These are phyloP conservation scores for Lepidocolaptes lacrymiger DNA, from an alignment of 2,797 vertebrate species.

Conservation along the genomic window DNA sequence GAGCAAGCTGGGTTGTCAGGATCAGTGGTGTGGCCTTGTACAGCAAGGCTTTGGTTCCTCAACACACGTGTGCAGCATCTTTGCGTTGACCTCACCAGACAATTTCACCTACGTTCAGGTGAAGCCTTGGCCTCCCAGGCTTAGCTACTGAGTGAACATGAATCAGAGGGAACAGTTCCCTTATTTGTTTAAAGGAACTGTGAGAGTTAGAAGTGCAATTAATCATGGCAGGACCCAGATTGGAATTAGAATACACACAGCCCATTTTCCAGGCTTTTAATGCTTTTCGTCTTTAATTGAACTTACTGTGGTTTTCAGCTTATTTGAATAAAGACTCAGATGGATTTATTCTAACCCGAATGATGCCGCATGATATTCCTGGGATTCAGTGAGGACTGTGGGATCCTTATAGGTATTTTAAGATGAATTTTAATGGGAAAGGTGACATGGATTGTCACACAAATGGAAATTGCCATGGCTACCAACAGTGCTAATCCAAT, in stretches of 20 bases:
- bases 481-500: slow-evolving; percentile 61
- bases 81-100: not conserved
- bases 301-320: slow-evolving; percentile 9
- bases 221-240: not conserved
- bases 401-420: slow-evolving; percentile 71
- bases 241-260: not conserved
- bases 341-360: slow-evolving; percentile 61
- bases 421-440: slow-evolving; percentile 75
- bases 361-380: slow-evolving; percentile 43
- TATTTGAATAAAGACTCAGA: slow-evolving; percentile 60
- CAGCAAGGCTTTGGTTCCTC: not conserved
- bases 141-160: not conserved
- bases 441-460: slow-evolving; percentile 65
- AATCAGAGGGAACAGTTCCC: not conserved
- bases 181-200: not conserved
- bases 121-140: not conserved
- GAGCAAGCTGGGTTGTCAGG: not conserved
- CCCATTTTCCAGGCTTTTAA: not conserved
- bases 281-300: slow-evolving; percentile 8
- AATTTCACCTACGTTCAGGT: not conserved
- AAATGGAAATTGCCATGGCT: slow-evolving; percentile 71
- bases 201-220: not conserved
- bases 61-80: not conserved
- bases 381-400: slow-evolving; percentile 66
- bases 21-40: not conserved